These are phyloP conservation scores for Sebastes flavidus DNA, from an alignment of 2,797 vertebrate species.

Conservation along the genomic window DNA sequence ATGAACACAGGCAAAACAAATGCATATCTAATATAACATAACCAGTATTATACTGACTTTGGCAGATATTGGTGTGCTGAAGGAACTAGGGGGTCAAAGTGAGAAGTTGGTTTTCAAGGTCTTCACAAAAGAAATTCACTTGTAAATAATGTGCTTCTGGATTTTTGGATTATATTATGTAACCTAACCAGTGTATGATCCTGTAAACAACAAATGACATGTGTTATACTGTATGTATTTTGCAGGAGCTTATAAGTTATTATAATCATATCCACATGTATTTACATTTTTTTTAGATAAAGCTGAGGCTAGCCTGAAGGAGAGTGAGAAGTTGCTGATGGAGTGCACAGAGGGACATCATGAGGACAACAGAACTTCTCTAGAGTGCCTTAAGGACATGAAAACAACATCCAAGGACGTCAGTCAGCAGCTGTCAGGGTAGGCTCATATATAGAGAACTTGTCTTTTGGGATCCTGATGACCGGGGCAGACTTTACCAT, in stretches of 20 bases:
- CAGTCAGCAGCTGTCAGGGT: constrained; percentile 85
- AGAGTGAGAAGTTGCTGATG: constrained; percentile 76
- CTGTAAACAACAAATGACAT: background rate
- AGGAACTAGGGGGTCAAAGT: background rate
- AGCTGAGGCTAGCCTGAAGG: constrained; percentile 71
- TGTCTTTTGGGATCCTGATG: background rate
- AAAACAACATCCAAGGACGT: constrained; percentile 72
- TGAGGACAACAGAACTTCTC: constrained; percentile 53
- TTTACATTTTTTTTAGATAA: constrained; percentile 65
- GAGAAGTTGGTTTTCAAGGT: background rate
- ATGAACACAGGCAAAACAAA: background rate
- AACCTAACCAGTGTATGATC: background rate
- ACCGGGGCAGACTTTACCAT: rapidly evolving
- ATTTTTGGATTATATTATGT: background rate
- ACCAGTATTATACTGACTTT: background rate
- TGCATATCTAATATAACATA: background rate
- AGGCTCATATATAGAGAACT: constrained; percentile 12
- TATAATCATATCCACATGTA: background rate
- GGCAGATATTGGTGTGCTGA: background rate
- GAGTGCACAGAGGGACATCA: constrained; percentile 65
- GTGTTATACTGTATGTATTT: background rate
- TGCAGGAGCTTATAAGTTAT: background rate
- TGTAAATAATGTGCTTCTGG: background rate
- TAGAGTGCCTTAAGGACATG: constrained; percentile 74
- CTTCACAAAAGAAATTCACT: background rate